Percentiles rank a stretch among this genome's conserved stretches.
These are phyloP conservation scores for Taenioides sp. DNA, from an alignment of 2,797 vertebrate genomes.

Conservation along the genomic window DNA sequence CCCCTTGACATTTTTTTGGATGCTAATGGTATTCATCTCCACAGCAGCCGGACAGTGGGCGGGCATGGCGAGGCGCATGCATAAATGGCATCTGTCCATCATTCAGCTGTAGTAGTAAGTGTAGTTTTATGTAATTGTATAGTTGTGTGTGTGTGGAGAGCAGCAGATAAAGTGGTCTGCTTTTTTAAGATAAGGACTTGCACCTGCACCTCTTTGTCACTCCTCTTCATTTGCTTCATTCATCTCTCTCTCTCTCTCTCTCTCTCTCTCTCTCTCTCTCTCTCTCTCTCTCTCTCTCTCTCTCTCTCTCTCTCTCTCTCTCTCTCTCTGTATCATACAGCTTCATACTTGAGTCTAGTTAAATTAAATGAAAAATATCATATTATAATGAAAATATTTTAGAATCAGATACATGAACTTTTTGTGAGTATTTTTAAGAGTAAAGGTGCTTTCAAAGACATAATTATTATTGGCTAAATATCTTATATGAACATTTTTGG, in stretches of 20 bases:
- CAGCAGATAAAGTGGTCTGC: slow-evolving; percentile 74
- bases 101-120: slow-evolving; percentile 35
- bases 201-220: slow-evolving; percentile 65
- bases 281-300: slow-evolving; percentile 27
- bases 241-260: slow-evolving; percentile 37
- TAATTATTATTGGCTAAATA: too few relatives aligned
- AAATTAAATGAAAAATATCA: neutral
- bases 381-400: neutral
- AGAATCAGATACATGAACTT: neutral
- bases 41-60: slow-evolving; percentile 57
- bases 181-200: slow-evolving; percentile 76
- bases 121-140: slow-evolving; percentile 22
- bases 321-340: slow-evolving; percentile 3
- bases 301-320: slow-evolving; percentile 32
- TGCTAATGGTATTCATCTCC: slow-evolving; percentile 73
- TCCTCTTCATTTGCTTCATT: slow-evolving; percentile 49
- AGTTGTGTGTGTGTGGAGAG: slow-evolving; percentile 54
- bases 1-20: slow-evolving; percentile 76
- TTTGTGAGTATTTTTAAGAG: neutral
- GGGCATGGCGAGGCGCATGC: slow-evolving; percentile 39
- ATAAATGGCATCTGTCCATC: slow-evolving; percentile 68
- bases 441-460: neutral
- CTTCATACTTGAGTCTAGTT: slow-evolving; percentile 7
- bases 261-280: slow-evolving; percentile 29
- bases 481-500: too few relatives aligned